Base-by-base conservation (phyloP, 2,888 invertebrate genomes). In the Chelonus formosanus region DNA sequence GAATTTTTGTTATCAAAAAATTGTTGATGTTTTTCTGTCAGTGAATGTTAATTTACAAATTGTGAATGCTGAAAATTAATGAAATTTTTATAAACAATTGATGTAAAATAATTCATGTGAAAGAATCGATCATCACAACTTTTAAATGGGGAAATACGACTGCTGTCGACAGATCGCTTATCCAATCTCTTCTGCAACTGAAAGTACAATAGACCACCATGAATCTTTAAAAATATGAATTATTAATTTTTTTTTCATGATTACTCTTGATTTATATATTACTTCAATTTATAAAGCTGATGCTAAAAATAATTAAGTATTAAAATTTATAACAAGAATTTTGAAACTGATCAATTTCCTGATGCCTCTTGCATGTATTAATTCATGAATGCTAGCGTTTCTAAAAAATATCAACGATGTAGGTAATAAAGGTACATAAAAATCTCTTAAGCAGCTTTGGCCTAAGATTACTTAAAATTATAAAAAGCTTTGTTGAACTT, bases 401-500 rank as follows among this genome's bases (percentile, higher is more conserved):
- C n/a, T n/a, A n/a, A n/a, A 10, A 35, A 32, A 6, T 35, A 10
- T 59, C 45, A 59, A 35, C 48, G 20, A 48, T 8, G n/a, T 6
- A 36, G 20, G 31, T 10, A 35, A 59, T 20, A 43, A 20, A 31
- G 4, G 20, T 10, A 36, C 31, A 6, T 36, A 44, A 20, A 67
- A 70, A 68, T 67, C 71, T 70, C 71, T 65, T 70, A 70, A 74
- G 69, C 70, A 67, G 65, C 66, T 72, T 59, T 48, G 36, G n/a
- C 4, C 6, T 10, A 43, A 45, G 8, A 40, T n/a, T 20, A 36
- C 48, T 35, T 32, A 10, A 48, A 59, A 48, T 48, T 59, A 20
- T 59, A 59, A 48, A n/a, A 36, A 59, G 58, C 7, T 36, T 59
- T 34, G 36, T 47, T 47, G 47, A 36, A 8, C 10, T 32, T 3